Evolutionary conservation across 37 sponge, comb jelly and placozoan species (phyloP).

Genomic region (Tethya wilhelma): DNA sequence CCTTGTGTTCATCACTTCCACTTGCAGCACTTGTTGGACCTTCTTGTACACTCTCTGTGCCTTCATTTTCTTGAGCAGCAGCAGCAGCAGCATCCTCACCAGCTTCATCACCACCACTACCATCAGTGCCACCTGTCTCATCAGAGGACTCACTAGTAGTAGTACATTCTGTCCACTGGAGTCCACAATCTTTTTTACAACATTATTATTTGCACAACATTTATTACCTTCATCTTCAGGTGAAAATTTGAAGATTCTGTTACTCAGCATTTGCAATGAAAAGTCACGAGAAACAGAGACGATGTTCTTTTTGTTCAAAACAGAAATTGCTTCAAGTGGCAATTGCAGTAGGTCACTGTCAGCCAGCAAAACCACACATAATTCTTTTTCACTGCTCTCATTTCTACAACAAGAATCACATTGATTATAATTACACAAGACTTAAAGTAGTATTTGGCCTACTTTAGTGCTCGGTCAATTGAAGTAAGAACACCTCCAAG

Average conservation of each 20-base stretch:
- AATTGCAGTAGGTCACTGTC: constrained; percentile 55
- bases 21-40: too few species aligned
- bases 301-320: constrained; percentile 37
- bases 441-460: neutral
- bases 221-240: constrained; percentile 25
- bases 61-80: neutral
- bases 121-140: too few species aligned
- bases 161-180: too few species aligned
- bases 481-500: constrained; percentile 13
- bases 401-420: neutral
- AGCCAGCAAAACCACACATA: constrained; percentile 65
- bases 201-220: neutral
- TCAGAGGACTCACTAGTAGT: neutral
- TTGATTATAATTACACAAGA: too few species aligned
- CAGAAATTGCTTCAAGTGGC: constrained; percentile 62
- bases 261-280: constrained; percentile 65
- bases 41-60: neutral
- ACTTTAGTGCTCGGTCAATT: constrained; percentile 48
- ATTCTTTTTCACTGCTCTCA: constrained; percentile 39
- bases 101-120: too few species aligned
- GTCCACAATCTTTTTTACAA: neutral
- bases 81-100: too few species aligned
- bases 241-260: constrained; percentile 41
- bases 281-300: constrained; percentile 69
- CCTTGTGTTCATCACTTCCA: too few species aligned